Base-by-base conservation (phyloP, 2,113 vertebrate species). In the Rhinolophus ferrumequinum region DNA sequence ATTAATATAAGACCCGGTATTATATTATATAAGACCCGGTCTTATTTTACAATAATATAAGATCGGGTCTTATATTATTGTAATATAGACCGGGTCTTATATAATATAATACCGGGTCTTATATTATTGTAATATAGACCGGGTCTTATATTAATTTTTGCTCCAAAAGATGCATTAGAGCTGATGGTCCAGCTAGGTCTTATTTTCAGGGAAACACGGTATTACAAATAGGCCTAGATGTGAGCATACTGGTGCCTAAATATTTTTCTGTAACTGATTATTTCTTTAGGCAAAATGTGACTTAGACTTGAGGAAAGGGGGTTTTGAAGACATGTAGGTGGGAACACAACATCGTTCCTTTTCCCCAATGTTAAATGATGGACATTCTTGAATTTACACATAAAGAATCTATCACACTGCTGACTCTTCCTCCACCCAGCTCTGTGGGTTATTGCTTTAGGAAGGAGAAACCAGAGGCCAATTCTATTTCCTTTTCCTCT, bases 391-490 rank as follows among this genome's bases (percentile, higher is more conserved):
- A 94, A 92, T 82, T 90, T 94, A 50, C 44, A 75, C 19, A 81
- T 47, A 62, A 62, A 90, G 67, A 69, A 75, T 85, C 35, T 8
- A 81, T 67, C 22, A 80, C 11, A 13, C 2, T 6, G 13, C 30
- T 66, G 24, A 56, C 8, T 70, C 15, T 77, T 73, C 44, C 33
- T 89, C 60, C 18, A 64, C 7, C 35, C 26, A 88, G 41, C 3
- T 66, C 69, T 88, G 81, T 9, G 33, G 50, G 5, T 86, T 81
- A 72, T 50, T 89, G 60, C 73, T 96, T 94, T 69, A 80, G 82
- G 67, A 97, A 93, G 79, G n/a, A 89, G 35, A 94, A 89, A 88
- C 22, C 47, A 87, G 33, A 94, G 35, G 58, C 44, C 72, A 47
- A 56, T 79, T 81, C 69, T 60, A 84, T 84, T 93, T 95, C 76